Percentiles rank a stretch among this genome's conserved stretches.
phyloP scores from a whole-genome alignment of 2,113 vertebrate species.

The Tetrax tetrax region DNA sequence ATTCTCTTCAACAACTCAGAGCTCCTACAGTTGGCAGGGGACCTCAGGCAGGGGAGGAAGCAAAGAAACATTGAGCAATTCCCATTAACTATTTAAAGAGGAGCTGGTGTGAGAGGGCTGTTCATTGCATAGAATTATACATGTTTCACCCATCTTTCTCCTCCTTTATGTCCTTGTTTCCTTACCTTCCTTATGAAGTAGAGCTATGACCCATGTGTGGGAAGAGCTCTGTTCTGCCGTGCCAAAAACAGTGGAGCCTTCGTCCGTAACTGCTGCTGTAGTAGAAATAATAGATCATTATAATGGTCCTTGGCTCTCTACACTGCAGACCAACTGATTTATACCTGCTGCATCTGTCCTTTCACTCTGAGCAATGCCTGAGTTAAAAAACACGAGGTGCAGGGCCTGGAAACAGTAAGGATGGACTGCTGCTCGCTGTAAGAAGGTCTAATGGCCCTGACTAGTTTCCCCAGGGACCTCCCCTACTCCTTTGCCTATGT shows the following conservation, averaged over 20 bases:
- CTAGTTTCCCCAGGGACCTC: background rate
- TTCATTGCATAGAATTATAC: background rate
- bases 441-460: background rate
- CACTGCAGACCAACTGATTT: background rate
- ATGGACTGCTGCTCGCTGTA: background rate
- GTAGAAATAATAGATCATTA: background rate
- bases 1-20: background rate
- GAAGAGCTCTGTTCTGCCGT: background rate
- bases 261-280: background rate
- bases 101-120: background rate
- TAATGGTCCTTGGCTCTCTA: background rate
- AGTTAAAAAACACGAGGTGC: background rate
- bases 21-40: background rate
- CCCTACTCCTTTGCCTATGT: background rate
- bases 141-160: background rate
- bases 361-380: background rate
- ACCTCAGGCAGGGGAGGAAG: background rate
- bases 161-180: background rate
- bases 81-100: background rate
- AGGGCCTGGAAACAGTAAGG: background rate
- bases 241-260: background rate
- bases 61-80: background rate
- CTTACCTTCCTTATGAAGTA: background rate
- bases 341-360: background rate
- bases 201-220: fast-evolving